Evolutionary conservation across 1,140 invertebrate genomes (phyloP), one percentile per base, ranked within the genome.

Genomic region (Microplitis mediator): DNA sequence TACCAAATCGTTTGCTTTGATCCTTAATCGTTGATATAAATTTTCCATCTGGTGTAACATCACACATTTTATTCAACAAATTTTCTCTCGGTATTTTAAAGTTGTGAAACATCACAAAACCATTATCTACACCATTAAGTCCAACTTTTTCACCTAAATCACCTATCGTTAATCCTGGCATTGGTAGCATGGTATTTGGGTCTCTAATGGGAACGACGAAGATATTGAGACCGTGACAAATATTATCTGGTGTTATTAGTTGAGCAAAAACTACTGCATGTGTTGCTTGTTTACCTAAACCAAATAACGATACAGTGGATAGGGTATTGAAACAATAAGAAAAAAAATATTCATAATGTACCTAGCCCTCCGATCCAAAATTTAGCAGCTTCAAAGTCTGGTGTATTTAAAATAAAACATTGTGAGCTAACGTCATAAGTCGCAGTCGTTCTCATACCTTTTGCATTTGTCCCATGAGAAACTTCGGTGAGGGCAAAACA

Each of bases 321-420:
- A 23, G 23, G 23, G 23, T 23, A 23, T 23, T 23, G 2, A 23
- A 23, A 23, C 23, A 23, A 23, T 23, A 23, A 23, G 4, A 70
- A 66, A 52, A 8, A 71, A 60, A 31, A 35, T 45, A 61, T 51
- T 54, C 32, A 14, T 35, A 23, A 2, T 71, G 86, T 89, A 92
- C 95, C 94, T 87, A 97, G 89, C 87, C 94, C 95, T 77, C 95
- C 96, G 78, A 93, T 90, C 97, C 97, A 99, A 86, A 95, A 97
- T 90, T 99, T 99, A 56, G 95, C 95, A 32, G 96, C 95, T 86
- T 97, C 93, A 88, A 98, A 95, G 85, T 97, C 94, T 0, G 97
- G 96, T 0, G 97, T 95, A 82, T 98, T 91, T 8, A 99, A 89
- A 32, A 98, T 89, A 87, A 98, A 98, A 84, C 93, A 91, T 87